Evolutionary conservation across 2,797 vertebrate genomes (phyloP).

Genomic region (Xyrichtys novacula): DNA sequence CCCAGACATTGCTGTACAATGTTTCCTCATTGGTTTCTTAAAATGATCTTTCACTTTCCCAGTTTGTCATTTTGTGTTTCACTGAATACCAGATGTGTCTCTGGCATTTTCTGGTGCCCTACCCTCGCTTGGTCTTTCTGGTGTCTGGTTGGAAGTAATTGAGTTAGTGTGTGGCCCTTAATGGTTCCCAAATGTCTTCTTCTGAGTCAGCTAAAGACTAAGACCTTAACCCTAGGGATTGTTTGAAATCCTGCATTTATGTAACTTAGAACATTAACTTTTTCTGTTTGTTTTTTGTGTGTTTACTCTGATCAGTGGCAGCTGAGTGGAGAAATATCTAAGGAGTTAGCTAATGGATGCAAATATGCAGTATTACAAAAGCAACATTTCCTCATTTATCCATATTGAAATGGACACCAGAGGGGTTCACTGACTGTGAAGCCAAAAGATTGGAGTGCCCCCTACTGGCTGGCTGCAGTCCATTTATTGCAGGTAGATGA

Average conservation of each 20-base stretch:
- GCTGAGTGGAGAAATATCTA: not conserved
- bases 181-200: slow-evolving; percentile 61
- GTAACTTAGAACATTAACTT: not conserved
- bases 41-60: slow-evolving; percentile 29
- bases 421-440: too few species aligned
- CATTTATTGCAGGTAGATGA: too few species aligned
- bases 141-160: slow-evolving; percentile 54
- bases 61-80: slow-evolving; percentile 12
- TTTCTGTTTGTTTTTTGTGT: not conserved
- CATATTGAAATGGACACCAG: too few species aligned
- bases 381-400: not conserved
- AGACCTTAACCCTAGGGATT: slow-evolving; percentile 1
- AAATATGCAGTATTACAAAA: not conserved
- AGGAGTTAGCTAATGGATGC: not conserved
- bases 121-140: slow-evolving; percentile 39
- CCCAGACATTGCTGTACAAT: slow-evolving; percentile 9
- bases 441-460: too few species aligned
- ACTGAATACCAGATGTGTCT: slow-evolving; percentile 61
- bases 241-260: not conserved
- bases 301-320: not conserved
- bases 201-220: slow-evolving; percentile 28
- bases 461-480: too few species aligned
- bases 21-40: slow-evolving; percentile 27
- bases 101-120: slow-evolving; percentile 46
- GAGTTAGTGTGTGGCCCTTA: slow-evolving; percentile 60